phyloP scores from a whole-genome alignment of 2,113 vertebrate genomes.

The Trochalopteron elliotii region DNA sequence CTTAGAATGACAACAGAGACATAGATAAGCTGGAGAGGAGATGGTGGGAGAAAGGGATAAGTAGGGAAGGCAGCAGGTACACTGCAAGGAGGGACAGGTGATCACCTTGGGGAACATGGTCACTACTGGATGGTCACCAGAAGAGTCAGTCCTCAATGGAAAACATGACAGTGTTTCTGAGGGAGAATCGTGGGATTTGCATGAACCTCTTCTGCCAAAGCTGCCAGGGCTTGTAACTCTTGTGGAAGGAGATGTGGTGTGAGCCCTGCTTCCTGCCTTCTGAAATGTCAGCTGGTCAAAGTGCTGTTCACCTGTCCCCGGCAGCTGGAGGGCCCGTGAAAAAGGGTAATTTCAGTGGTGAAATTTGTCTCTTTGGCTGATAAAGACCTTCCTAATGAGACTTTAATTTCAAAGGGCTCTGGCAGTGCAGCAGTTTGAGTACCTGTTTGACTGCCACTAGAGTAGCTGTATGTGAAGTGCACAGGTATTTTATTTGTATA shows the following conservation, averaged over 20 bases:
- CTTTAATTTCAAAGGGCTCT: neutral
- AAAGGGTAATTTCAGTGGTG: neutral
- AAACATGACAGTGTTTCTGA: neutral
- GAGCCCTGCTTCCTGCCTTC: neutral
- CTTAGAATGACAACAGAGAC: neutral
- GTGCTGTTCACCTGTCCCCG: accelerated
- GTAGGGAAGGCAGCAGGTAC: neutral
- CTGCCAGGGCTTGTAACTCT: neutral
- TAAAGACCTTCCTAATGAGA: neutral
- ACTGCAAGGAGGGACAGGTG: neutral
- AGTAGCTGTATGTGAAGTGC: neutral
- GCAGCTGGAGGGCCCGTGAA: neutral
- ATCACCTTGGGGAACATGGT: neutral
- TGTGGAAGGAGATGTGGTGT: neutral
- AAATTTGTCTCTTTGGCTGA: neutral
- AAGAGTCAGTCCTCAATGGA: neutral
- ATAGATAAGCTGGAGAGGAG: neutral
- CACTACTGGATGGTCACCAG: neutral
- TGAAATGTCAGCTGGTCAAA: neutral
- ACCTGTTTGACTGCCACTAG: neutral
- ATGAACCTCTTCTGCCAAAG: neutral
- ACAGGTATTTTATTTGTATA: neutral
- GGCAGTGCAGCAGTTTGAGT: neutral
- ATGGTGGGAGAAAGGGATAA: neutral
- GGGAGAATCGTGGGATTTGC: neutral